Base-by-base conservation (phyloP, 2,113 vertebrate genomes). In the Astur gentilis region DNA sequence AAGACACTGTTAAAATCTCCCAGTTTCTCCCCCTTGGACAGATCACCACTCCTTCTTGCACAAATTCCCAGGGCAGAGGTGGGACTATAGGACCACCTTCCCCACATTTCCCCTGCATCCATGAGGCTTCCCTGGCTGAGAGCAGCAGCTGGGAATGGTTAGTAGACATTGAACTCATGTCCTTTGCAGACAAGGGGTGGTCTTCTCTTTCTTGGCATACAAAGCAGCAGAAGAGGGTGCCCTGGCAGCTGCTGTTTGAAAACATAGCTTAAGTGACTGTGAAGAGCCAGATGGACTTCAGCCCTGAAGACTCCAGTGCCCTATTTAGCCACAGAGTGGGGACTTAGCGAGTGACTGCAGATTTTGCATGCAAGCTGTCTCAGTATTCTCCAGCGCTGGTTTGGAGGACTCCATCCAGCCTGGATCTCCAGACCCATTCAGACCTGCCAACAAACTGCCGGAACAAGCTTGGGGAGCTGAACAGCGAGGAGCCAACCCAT, bases 281-380 rank as follows among this genome's bases (percentile, higher is more conserved):
- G 50, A 78, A 81, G 61, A 79, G 72, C 80, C 96, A 95, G 92
- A 93, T 64, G 72, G 90, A 89, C 75, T 75, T 65, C 60, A 93
- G 83, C 89, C 83, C 86, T 92, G 65, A 50, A 95, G 86, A 89
- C 38, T 11, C 5, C 4, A 95, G 83, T 89, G 95, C 44, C 89
- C 92, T 93, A 17, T 95, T 95, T 79, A 89, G 72, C 52, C 81
- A 86, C 26, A 62, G 64, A 83, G 80, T 15, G 25, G 21, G 64
- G 55, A 65, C 4, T 6, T 42, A 61, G 61, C 0, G 5, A 93
- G 55, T 23, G 12, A 72, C 58, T 67, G 69, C 52, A 72, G 49
- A 27, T 70, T 66, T 44, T 81, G 20, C 3, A 2, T 64, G 36
- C 40, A 66, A 34, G 32, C 66, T 57, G 70, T 40, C 40, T 83